phyloP scores from a whole-genome alignment of 2,113 vertebrate genomes.

The Recurvirostra avosetta region DNA sequence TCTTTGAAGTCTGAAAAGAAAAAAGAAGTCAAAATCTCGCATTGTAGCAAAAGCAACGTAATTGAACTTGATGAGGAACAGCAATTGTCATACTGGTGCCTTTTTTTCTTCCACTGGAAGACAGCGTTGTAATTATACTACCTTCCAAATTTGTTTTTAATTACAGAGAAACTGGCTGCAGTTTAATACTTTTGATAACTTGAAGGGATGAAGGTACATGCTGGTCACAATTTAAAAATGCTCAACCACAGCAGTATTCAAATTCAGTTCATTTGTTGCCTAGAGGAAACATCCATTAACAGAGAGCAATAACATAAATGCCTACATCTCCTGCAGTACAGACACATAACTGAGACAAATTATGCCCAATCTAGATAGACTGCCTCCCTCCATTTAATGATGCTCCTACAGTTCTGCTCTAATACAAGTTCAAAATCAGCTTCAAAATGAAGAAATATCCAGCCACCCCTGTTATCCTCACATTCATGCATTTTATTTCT shows the following conservation, averaged over 20 bases:
- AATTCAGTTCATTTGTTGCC: constrained; percentile 41
- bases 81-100: neutral
- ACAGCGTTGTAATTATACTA: neutral
- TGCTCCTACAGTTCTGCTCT: constrained; percentile 36
- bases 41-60: neutral
- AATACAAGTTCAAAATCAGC: constrained; percentile 32
- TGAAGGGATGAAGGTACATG: neutral
- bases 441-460: constrained; percentile 55
- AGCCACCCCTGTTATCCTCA: neutral
- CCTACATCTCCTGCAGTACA: constrained; percentile 19
- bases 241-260: constrained; percentile 40
- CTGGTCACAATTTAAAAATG: constrained; percentile 14
- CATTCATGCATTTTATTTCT: constrained; percentile 15
- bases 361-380: neutral
- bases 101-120: neutral
- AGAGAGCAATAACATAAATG: constrained; percentile 39
- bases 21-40: neutral
- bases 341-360: constrained; percentile 44
- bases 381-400: constrained; percentile 48
- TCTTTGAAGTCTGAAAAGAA: neutral
- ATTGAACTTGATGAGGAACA: neutral
- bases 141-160: constrained; percentile 8
- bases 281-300: constrained; percentile 52
- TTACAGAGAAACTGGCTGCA: neutral
- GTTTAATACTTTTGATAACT: constrained; percentile 5